Percentiles rank a stretch among this genome's conserved stretches.
phyloP scores from a whole-genome alignment of 2,888 invertebrate species.

The Drosophila neonasuta region DNA sequence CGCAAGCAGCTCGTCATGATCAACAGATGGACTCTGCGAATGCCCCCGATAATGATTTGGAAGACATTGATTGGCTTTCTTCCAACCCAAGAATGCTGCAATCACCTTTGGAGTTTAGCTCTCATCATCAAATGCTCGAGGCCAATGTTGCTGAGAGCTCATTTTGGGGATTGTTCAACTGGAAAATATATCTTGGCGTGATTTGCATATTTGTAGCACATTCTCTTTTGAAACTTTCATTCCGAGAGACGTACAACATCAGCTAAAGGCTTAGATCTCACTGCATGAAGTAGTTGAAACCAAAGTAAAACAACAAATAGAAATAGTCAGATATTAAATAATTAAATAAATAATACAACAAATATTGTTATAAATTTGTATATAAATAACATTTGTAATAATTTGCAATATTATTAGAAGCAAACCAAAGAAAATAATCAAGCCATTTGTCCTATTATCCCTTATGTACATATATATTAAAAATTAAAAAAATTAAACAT shows the following conservation, averaged over 20 bases:
- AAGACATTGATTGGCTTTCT: background rate
- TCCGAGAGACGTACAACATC: slow-evolving; percentile 7
- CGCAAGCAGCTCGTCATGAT: background rate
- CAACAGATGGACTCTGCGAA: background rate
- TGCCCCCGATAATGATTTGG: background rate
- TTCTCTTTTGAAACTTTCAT: slow-evolving; percentile 30
- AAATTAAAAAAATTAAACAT: no score
- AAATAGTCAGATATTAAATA: no score
- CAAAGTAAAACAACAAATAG: background rate
- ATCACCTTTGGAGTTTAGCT: background rate
- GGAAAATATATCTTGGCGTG: slow-evolving; percentile 45
- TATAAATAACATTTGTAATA: no score
- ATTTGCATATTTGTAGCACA: slow-evolving; percentile 41
- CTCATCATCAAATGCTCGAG: background rate
- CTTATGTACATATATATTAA: no score
- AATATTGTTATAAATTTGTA: no score
- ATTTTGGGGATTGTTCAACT: slow-evolving; percentile 25
- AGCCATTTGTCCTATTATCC: no score
- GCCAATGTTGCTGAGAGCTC: background rate
- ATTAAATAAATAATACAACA: no score
- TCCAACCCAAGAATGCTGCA: background rate
- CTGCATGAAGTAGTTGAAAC: no score
- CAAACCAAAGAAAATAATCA: no score
- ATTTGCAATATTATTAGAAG: no score
- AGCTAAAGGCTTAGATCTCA: slow-evolving; percentile 6